Evolutionary conservation across 1,140 invertebrate genomes (phyloP).

Genomic region (honey bee (Apis mellifera)): Amel_HAv3.1 CM009934.2:8184001-8184500

Average conservation of each 20-base stretch:
- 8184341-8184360: conserved; percentile 55
- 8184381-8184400: conserved; percentile 7
- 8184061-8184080: conserved; percentile 81
- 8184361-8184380: conserved; percentile 8
- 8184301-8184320: conserved; percentile 60
- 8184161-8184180: conserved; percentile 47
- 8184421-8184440: conserved; percentile 38
- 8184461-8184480: conserved; percentile 22
- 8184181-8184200: conserved; percentile 48
- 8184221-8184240: background rate
- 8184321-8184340: conserved; percentile 59
- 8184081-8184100: conserved; percentile 76
- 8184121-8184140: conserved; percentile 53
- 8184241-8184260: conserved; percentile 24
- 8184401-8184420: conserved; percentile 28
- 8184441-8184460: conserved; percentile 50
- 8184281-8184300: conserved; percentile 50
- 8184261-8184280: conserved; percentile 20
- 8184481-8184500: conserved; percentile 13
- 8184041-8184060: conserved; percentile 79
- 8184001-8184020: conserved; percentile 56
- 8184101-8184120: conserved; percentile 39
- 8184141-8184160: conserved; percentile 52
- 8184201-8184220: conserved; percentile 10
- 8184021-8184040: conserved; percentile 78